Base-by-base conservation (phyloP, 2,113 vertebrate genomes). In the Neoarius graeffei region DNA sequence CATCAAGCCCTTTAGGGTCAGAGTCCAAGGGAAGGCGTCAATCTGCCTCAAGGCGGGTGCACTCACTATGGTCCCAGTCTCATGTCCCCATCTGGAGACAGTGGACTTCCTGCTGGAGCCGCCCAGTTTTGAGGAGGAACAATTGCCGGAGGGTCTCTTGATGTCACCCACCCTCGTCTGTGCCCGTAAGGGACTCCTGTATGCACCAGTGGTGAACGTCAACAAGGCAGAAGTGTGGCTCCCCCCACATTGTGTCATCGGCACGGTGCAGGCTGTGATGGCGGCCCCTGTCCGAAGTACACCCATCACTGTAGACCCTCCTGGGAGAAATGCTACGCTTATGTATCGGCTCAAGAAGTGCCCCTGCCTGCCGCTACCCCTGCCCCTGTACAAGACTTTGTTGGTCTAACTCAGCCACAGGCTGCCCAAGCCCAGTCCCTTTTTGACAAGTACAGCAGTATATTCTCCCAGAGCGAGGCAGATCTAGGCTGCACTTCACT, bases 401-500 rank as follows among this genome's bases (percentile, higher is more conserved):
- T 74, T 4, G 86, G 66, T 1, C 3, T 83, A 11, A 35, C 64
- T 27, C 11, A 83, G 15, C 13, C 48, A 1, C 54, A 83, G 23
- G 56, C 15, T 1, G 1, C 30, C 1, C 27, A 83, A 14, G 80
- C 30, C 5, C 23, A 67, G 5, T 48, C 42, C 25, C 83, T 88
- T 11, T 30, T 88, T 0, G 1, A 9, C 7, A 74, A 84, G 23
- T 60, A 88, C 17, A 1, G 4, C 25, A 17, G 14, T 20, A n/a
- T 85, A 5, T 88, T 88, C 64, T 15, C 81, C 25, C 35, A 35
- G 35, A 50, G 64, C 23, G 27, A 71, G 15, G 60, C 48, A 17
- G 82, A 88, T 52, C 48, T 88, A 48, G 87, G 82, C 1, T 88
- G 87, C 35, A 79, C 69, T 1, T 11, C 19, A 0, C 56, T 88